Evolutionary conservation across 2,888 invertebrate genomes (phyloP).

Genomic region (Drosophila trichaetosa): DNA sequence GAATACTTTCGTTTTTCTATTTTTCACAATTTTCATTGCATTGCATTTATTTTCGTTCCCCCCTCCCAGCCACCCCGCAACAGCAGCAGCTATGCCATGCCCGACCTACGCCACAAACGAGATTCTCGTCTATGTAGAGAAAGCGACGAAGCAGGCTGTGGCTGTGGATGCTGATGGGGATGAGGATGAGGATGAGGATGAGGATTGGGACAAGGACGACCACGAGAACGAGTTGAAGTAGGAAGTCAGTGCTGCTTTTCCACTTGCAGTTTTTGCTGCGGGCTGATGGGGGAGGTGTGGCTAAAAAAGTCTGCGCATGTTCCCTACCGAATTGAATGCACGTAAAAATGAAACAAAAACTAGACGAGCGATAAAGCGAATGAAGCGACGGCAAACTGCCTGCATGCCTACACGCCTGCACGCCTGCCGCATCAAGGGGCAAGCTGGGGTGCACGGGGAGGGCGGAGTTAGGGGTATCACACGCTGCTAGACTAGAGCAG

Average conservation of each 20-base stretch:
- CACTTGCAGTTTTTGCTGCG: conserved; percentile 55
- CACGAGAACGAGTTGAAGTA: conserved; percentile 11
- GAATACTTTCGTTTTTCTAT: conserved; percentile 82
- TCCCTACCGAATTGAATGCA: conserved; percentile 62
- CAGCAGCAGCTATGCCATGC: conserved; percentile 3
- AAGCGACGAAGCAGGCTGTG: conserved; percentile 22
- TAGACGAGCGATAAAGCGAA: conserved; percentile 58
- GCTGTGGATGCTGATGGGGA: background rate
- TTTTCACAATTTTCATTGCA: conserved; percentile 80
- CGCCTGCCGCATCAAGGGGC: conserved; percentile 3
- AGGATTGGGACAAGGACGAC: conserved; percentile 13
- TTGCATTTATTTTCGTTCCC: conserved; percentile 70
- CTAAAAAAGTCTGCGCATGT: conserved; percentile 81
- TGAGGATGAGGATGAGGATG: conserved; percentile 6
- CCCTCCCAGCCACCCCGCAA: background rate
- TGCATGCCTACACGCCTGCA: conserved; percentile 29
- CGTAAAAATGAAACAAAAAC: conserved; percentile 60
- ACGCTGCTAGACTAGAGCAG: conserved; percentile 44
- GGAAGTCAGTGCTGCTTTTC: conserved; percentile 41
- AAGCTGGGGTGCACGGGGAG: background rate
- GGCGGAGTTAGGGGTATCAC: conserved; percentile 5
- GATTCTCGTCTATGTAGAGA: conserved; percentile 41
- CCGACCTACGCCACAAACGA: conserved; percentile 42
- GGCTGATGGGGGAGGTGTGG: conserved; percentile 30
- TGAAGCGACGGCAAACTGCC: conserved; percentile 31